Percentiles rank a stretch among this genome's conserved stretches.
Conservation (phyloP, 2,113 vertebrate species). For the Podiceps cristatus region DNA sequence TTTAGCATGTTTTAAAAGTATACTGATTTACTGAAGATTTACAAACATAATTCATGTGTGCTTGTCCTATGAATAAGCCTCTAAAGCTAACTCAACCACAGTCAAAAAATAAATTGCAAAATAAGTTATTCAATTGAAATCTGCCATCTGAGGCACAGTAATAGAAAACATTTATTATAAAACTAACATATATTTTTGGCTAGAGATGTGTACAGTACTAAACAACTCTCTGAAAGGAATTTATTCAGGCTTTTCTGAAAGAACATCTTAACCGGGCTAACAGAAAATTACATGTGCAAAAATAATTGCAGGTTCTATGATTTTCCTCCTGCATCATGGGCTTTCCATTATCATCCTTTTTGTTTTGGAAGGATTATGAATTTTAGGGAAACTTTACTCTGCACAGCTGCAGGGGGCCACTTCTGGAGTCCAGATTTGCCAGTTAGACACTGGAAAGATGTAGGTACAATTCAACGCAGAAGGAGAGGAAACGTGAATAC, state of each 20-base stretch:
- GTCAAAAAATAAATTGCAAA: conserved; percentile 66
- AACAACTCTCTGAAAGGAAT: conserved; percentile 60
- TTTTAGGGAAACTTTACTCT: background rate
- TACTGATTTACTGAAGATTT: conserved; percentile 55
- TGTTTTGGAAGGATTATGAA: conserved; percentile 11
- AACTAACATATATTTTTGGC: conserved; percentile 60
- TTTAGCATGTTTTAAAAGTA: conserved; percentile 50
- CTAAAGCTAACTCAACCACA: conserved; percentile 52
- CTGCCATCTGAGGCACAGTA: conserved; percentile 56
- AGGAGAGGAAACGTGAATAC: background rate
- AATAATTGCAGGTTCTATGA: conserved; percentile 64
- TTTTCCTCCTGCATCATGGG: conserved; percentile 31
- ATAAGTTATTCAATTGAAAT: conserved; percentile 69
- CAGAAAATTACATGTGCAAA: conserved; percentile 66
- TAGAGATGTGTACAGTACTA: conserved; percentile 49
- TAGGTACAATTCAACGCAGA: background rate
- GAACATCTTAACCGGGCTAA: conserved; percentile 65
- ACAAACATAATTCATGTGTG: conserved; percentile 45
- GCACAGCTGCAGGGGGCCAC: conserved; percentile 21
- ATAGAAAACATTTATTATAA: conserved; percentile 62
- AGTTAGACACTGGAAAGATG: background rate
- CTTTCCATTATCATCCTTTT: conserved; percentile 16
- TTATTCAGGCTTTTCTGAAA: conserved; percentile 54
- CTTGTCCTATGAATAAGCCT: conserved; percentile 45
- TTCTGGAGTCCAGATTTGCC: background rate